phyloP scores from a whole-genome alignment of 2,888 invertebrate genomes.

The Drosophila aldrichi region DNA sequence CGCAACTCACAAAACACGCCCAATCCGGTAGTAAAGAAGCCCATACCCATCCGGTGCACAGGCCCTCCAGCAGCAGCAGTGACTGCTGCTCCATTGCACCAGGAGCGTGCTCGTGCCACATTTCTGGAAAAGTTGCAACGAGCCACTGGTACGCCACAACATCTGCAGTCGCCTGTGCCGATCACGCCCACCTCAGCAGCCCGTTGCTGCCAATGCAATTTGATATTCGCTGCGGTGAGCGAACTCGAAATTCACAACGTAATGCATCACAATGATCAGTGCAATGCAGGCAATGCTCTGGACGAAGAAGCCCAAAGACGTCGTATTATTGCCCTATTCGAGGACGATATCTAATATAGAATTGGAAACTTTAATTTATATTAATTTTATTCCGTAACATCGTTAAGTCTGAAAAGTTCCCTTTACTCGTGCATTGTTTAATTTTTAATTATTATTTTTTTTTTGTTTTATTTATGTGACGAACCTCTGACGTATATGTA shows the following conservation, averaged over 20 bases:
- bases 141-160: conserved; percentile 45
- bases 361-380: not conserved
- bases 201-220: conserved; percentile 82
- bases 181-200: conserved; percentile 69
- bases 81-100: conserved; percentile 13
- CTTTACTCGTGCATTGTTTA: conserved; percentile 5
- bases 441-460: conserved; percentile 1
- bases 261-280: conserved; percentile 75
- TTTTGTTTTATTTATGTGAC: conserved; percentile 5
- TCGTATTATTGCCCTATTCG: conserved; percentile 83
- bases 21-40: conserved; percentile 62
- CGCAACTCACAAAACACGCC: conserved; percentile 60
- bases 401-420: conserved; percentile 35
- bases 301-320: conserved; percentile 75
- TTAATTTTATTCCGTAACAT: conserved; percentile 14
- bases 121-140: conserved; percentile 80
- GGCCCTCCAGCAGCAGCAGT: not conserved
- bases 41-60: conserved; percentile 69
- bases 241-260: conserved; percentile 83
- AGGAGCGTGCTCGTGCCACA: conserved; percentile 60
- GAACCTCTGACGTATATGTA: not conserved
- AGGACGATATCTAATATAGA: conserved; percentile 71
- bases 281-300: conserved; percentile 18
- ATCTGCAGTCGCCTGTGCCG: conserved; percentile 32
- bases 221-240: conserved; percentile 78